Percentiles rank a stretch among this genome's conserved stretches.
Conservation (phyloP, 2,797 vertebrate genomes). For the Protosalanx chinensis region DNA sequence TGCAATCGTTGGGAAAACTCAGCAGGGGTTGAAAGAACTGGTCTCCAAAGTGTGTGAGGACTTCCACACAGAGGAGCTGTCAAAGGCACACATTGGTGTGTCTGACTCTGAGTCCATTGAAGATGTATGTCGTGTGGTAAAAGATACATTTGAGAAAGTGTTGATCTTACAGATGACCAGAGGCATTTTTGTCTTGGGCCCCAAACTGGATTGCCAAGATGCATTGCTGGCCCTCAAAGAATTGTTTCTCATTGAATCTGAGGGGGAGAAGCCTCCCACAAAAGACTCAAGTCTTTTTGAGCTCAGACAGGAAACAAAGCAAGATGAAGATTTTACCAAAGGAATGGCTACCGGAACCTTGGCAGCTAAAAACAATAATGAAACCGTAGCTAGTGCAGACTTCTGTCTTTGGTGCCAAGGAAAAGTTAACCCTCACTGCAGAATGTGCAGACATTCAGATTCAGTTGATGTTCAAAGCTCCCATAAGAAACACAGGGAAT, state of each 20-base stretch:
- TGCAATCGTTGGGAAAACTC: constrained; percentile 34
- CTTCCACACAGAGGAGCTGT: constrained; percentile 44
- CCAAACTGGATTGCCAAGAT: constrained; percentile 24
- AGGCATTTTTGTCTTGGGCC: constrained; percentile 25
- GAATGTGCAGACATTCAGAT: neutral
- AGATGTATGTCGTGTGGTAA: constrained; percentile 37
- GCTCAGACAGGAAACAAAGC: neutral
- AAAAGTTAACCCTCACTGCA: neutral
- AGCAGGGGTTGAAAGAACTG: constrained; percentile 47
- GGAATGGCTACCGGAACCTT: too few relatives aligned
- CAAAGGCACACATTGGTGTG: constrained; percentile 42
- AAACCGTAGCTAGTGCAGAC: constrained; percentile 2
- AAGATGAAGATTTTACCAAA: neutral
- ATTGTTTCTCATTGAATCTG: constrained; percentile 8
- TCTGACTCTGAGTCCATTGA: constrained; percentile 46
- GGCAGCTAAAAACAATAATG: neutral
- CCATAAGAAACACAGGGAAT: neutral
- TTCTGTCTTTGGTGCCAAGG: constrained; percentile 38
- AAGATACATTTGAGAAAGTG: constrained; percentile 18
- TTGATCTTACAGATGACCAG: constrained; percentile 9
- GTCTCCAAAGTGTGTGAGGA: constrained; percentile 35
- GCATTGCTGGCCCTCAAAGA: constrained; percentile 15
- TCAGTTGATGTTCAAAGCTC: neutral
- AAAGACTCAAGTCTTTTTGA: neutral
- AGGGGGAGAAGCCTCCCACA: neutral